Evolutionary conservation across 1,140 invertebrate species (phyloP), one percentile per base, ranked within the genome.

Genomic region (Physella acuta): DNA sequence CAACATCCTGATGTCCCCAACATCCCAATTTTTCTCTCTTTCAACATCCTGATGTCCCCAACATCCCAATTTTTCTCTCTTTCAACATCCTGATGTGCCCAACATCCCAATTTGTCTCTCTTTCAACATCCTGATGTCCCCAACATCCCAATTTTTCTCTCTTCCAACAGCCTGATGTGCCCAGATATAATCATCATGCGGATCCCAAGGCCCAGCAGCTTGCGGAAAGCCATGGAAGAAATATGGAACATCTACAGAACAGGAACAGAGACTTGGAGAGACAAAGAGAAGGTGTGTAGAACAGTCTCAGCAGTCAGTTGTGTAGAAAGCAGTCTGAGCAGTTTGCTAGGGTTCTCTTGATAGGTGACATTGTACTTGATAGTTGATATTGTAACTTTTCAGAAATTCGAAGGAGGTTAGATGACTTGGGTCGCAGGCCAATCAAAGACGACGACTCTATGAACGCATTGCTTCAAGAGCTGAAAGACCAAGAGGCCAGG

Each of bases 251-350:
- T 65, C 52, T 81, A 26, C 75, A 79, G 39, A 67, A 75, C 30
- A 73, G 73, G 39, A 83, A 81, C 59, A 70, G 71, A 52, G 81
- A 83, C 34, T 67, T 83, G 65, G 81, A 83, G 62, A 77, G 80
- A 75, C 81, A 83, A 65, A 78, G 76, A 74, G 79, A 83, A 71
- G 81, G 80, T 82, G 36, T 26, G 24, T 58, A 44, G n/a, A n/a
- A n/a, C n/a, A n/a, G n/a, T n/a, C n/a, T n/a, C n/a, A n/a, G n/a
- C n/a, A n/a, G n/a, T n/a, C n/a, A n/a, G n/a, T n/a, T n/a, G n/a
- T n/a, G n/a, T n/a, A n/a, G n/a, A n/a, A n/a, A n/a, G n/a, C n/a
- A n/a, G n/a, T n/a, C n/a, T n/a, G n/a, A n/a, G n/a, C n/a, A n/a
- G n/a, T n/a, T n/a, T n/a, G n/a, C n/a, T n/a, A n/a, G n/a, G n/a